Evolutionary conservation across 1,140 invertebrate species (phyloP).

Genomic region (Mesaphorura yosii): DNA sequence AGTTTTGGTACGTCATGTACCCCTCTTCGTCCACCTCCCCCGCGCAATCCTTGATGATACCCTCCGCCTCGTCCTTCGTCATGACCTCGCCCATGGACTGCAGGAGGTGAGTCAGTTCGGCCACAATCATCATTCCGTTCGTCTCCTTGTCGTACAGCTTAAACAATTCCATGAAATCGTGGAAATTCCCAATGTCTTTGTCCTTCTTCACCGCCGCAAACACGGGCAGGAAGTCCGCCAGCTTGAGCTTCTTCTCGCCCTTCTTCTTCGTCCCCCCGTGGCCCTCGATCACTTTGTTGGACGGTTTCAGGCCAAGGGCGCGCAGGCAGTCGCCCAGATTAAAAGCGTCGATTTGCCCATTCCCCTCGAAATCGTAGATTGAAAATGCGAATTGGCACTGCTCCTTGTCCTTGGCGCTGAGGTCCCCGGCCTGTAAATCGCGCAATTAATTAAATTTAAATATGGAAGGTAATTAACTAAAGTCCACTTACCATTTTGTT

Average conservation of each 20-base stretch:
- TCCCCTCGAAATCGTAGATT: too few species aligned
- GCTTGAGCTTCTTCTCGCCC: slow-evolving; percentile 42
- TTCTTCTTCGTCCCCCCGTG: too few species aligned
- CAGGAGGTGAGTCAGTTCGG: slow-evolving; percentile 52
- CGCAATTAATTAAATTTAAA: too few species aligned
- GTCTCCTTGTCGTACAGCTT: slow-evolving; percentile 55
- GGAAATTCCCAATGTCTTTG: slow-evolving; percentile 49
- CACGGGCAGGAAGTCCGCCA: slow-evolving; percentile 39
- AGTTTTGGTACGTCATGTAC: slow-evolving; percentile 31
- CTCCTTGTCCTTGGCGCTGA: too few species aligned
- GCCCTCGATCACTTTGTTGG: too few species aligned
- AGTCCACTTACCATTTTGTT: too few species aligned
- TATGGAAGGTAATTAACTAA: too few species aligned
- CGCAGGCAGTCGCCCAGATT: too few species aligned
- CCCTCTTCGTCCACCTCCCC: slow-evolving; percentile 33
- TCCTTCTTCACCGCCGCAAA: slow-evolving; percentile 46
- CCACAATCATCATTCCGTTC: slow-evolving; percentile 51
- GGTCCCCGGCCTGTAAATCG: too few species aligned
- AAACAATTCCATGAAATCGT: slow-evolving; percentile 53
- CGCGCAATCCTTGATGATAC: slow-evolving; percentile 32
- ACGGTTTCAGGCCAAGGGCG: too few species aligned
- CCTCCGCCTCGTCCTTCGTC: slow-evolving; percentile 30
- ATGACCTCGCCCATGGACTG: slow-evolving; percentile 39
- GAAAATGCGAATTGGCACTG: too few species aligned
- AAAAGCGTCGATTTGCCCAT: too few species aligned